A percentile compares a stretch with the other conserved stretches of the same genome.
These are phyloP conservation scores for Haemorhous mexicanus DNA, from an alignment of 2,113 vertebrate species.

Conservation along the genomic window DNA sequence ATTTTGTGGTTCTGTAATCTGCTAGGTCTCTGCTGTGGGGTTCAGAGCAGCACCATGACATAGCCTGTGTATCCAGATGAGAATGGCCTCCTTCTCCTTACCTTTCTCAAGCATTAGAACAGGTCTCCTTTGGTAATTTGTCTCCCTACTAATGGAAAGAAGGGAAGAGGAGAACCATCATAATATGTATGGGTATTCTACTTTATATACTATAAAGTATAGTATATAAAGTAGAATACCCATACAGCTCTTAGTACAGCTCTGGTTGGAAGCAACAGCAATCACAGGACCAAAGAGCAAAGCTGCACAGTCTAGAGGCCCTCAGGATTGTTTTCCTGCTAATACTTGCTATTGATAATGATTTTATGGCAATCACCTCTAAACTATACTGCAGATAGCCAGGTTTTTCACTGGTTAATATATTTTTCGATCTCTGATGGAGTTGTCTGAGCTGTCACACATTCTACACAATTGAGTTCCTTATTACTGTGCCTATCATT, in stretches of 20 bases:
- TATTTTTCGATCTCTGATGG: not conserved
- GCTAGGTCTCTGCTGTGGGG: not conserved
- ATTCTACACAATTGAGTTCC: not conserved
- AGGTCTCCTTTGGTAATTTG: not conserved
- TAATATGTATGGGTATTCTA: no score
- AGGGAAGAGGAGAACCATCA: no score
- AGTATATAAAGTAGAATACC: no score
- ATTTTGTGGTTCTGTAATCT: not conserved
- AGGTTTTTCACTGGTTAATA: not conserved
- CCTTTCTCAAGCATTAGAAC: not conserved
- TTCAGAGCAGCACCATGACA: not conserved
- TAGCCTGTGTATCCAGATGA: not conserved
- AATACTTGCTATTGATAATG: not conserved
- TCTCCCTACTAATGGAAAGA: no score
- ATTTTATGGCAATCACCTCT: not conserved
- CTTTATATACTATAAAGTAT: no score
- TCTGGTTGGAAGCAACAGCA: not conserved
- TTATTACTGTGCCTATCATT: not conserved
- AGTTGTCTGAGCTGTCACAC: not conserved
- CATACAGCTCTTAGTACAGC: not conserved
- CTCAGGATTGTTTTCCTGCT: not conserved
- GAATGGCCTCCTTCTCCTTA: not conserved
- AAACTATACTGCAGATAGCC: not conserved
- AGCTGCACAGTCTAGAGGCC: not conserved
- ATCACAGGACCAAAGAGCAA: not conserved